These are phyloP conservation scores for Drosophila imparisetae DNA, from an alignment of 2,888 invertebrate genomes.

Conservation along the genomic window DNA sequence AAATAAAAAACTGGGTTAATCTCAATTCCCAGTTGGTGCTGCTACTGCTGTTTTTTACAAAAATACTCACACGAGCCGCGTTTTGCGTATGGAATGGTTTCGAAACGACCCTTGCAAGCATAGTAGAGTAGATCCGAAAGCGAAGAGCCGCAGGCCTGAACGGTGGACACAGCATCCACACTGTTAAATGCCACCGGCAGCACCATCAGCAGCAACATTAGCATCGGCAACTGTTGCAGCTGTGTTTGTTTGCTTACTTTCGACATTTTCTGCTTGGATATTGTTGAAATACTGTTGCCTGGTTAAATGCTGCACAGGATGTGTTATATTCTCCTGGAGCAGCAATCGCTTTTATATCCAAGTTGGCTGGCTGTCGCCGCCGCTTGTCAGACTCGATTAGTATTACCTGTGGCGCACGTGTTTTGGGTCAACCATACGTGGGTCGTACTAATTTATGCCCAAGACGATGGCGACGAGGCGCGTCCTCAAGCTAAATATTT, in stretches of 20 bases:
- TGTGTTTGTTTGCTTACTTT: constrained; percentile 25
- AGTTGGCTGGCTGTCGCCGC: constrained; percentile 3
- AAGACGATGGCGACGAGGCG: constrained; percentile 2
- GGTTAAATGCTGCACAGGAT: constrained; percentile 49
- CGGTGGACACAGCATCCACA: constrained; percentile 5
- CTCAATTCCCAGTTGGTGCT: constrained; percentile 3
- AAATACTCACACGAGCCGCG: constrained; percentile 49
- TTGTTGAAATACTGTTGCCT: constrained; percentile 23
- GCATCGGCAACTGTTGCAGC: constrained; percentile 14
- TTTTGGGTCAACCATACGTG: constrained; percentile 49
- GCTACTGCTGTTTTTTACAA: constrained; percentile 1
- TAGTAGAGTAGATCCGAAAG: constrained; percentile 30
- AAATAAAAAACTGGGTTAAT: constrained; percentile 8
- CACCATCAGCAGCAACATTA: constrained; percentile 38
- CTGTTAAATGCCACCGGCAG: constrained; percentile 28
- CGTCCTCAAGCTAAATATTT: constrained; percentile 5
- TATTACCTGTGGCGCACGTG: constrained; percentile 10
- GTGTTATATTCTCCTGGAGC: constrained; percentile 38
- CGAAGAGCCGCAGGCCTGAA: constrained; percentile 35
- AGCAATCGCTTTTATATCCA: constrained; percentile 59
- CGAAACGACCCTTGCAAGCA: constrained; percentile 36
- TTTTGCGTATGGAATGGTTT: constrained; percentile 23
- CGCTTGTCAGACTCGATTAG: constrained; percentile 60
- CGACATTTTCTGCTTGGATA: constrained; percentile 29
- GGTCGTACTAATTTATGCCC: constrained; percentile 35